Conservation (phyloP, 2,797 vertebrate genomes). For the Enteromius argenteus region DNA sequence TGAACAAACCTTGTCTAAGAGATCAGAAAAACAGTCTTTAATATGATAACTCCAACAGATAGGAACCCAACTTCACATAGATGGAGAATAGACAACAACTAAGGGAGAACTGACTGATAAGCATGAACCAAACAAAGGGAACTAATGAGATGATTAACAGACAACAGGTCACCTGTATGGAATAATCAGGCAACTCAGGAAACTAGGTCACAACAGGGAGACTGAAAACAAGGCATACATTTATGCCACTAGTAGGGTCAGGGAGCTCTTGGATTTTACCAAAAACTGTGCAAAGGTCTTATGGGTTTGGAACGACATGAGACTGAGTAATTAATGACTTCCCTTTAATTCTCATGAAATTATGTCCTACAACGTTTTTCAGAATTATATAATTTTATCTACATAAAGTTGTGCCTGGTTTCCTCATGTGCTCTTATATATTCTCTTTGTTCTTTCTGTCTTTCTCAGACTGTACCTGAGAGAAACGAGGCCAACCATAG, state of each 20-base stretch:
- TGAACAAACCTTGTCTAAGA: too few species aligned
- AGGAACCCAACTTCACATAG: too few species aligned
- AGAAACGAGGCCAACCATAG: constrained; percentile 50
- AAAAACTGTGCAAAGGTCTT: background rate
- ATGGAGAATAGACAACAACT: too few species aligned
- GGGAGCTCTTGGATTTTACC: background rate
- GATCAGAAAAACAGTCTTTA: too few species aligned
- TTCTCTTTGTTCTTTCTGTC: constrained; percentile 13
- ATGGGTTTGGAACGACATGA: background rate
- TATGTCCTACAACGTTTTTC: background rate
- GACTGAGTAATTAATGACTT: background rate
- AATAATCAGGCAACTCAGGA: too few species aligned
- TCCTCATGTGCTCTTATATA: background rate
- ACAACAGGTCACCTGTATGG: too few species aligned
- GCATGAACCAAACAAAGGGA: too few species aligned
- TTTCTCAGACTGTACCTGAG: constrained; percentile 49
- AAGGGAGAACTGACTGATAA: too few species aligned
- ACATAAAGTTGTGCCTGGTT: background rate
- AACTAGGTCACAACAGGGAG: too few species aligned
- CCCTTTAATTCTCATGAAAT: background rate
- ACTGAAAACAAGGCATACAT: too few species aligned
- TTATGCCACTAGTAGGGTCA: background rate
- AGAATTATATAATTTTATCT: background rate
- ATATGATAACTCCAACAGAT: too few species aligned
- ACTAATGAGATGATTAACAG: too few species aligned